phyloP scores from a whole-genome alignment of 2,888 invertebrate genomes.

The Nowickia ferox region DNA sequence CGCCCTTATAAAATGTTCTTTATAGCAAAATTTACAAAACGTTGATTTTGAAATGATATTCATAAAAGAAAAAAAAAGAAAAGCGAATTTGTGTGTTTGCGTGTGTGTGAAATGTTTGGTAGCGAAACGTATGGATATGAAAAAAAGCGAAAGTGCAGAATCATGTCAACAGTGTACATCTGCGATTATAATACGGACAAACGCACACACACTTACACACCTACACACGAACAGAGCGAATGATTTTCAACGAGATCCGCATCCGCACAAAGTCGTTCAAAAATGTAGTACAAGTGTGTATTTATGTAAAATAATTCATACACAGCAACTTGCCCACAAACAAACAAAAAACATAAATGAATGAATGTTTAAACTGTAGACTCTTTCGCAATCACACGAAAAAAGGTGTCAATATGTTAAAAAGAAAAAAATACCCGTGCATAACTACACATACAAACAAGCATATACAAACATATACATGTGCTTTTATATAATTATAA shows the following conservation, averaged over 20 bases:
- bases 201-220: neutral
- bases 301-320: constrained; percentile 32
- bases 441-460: neutral
- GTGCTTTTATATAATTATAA: too few relatives aligned
- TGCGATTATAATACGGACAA: constrained; percentile 20
- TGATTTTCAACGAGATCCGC: neutral
- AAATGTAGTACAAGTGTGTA: constrained; percentile 1
- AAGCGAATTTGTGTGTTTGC: neutral
- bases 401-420: constrained; percentile 62
- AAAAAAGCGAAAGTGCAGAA: constrained; percentile 58
- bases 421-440: neutral
- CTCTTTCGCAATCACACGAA: constrained; percentile 38
- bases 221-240: neutral
- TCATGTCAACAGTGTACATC: constrained; percentile 55
- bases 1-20: constrained; percentile 12
- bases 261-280: constrained; percentile 20
- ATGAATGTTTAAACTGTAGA: constrained; percentile 43
- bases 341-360: neutral
- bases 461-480: neutral
- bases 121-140: constrained; percentile 12
- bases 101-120: neutral
- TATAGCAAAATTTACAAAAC: constrained; percentile 8
- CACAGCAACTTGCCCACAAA: neutral
- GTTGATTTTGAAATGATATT: constrained; percentile 33
- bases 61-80: constrained; percentile 7